Percentiles rank a stretch among this genome's conserved stretches.
Conservation (phyloP, 2,888 invertebrate genomes). For the Scaptomyza polygonia region DNA sequence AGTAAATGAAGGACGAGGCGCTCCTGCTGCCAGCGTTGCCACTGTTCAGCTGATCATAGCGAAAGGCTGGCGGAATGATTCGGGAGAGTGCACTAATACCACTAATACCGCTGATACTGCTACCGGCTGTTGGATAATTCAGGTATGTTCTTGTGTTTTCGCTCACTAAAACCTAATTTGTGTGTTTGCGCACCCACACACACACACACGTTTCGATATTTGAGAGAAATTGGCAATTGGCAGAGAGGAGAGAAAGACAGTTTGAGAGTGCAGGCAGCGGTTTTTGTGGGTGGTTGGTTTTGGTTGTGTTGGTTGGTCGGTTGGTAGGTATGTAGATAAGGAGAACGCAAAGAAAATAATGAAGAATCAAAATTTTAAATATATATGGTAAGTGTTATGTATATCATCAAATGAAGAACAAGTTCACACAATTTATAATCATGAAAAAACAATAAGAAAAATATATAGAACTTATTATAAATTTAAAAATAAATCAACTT, state of each 20-base stretch:
- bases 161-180: conserved; percentile 51
- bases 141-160: conserved; percentile 33
- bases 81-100: conserved; percentile 5
- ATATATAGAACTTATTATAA: conserved; percentile 2
- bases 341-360: conserved; percentile 50
- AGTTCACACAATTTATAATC: conserved; percentile 22
- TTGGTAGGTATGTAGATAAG: background rate
- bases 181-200: background rate
- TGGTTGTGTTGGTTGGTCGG: background rate
- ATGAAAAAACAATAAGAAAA: conserved; percentile 5
- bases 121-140: conserved; percentile 16
- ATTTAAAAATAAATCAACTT: conserved; percentile 3
- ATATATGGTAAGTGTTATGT: conserved; percentile 36
- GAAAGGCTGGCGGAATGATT: conserved; percentile 13
- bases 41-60: conserved; percentile 30
- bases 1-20: conserved; percentile 54
- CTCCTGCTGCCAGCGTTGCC: conserved; percentile 21
- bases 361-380: conserved; percentile 49
- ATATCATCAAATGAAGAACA: conserved; percentile 25
- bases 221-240: conserved; percentile 15
- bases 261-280: conserved; percentile 42
- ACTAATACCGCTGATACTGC: background rate
- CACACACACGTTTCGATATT: conserved; percentile 3
- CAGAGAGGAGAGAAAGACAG: conserved; percentile 11
- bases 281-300: conserved; percentile 13